Conservation (phyloP, 2,888 invertebrate species). For the Pristionchus maxplancki region DNA sequence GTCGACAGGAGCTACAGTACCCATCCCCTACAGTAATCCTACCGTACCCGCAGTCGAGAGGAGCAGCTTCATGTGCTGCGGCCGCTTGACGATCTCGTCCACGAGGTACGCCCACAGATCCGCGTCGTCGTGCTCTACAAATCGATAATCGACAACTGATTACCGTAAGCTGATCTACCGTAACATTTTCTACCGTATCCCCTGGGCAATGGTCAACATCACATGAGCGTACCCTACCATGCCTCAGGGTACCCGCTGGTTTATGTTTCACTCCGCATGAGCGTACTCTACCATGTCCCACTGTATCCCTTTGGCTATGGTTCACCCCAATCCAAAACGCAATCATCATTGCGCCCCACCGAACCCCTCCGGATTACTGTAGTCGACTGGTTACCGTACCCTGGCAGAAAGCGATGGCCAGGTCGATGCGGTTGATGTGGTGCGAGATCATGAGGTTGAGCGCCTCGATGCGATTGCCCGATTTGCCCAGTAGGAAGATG, state of each 20-base stretch:
- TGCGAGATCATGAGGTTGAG: slow-evolving; percentile 89
- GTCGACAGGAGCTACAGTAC: background rate
- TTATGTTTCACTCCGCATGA: too few species aligned
- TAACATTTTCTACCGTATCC: too few species aligned
- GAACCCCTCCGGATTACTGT: too few species aligned
- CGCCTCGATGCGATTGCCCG: slow-evolving; percentile 84
- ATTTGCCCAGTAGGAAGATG: slow-evolving; percentile 87
- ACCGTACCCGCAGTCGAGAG: slow-evolving; percentile 65
- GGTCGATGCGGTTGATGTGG: slow-evolving; percentile 85
- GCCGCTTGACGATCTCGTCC: slow-evolving; percentile 64
- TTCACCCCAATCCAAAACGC: too few species aligned
- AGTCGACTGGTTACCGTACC: slow-evolving; percentile 52
- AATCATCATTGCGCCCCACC: too few species aligned
- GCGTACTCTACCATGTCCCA: too few species aligned
- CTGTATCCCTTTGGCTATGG: too few species aligned
- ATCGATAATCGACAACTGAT: background rate
- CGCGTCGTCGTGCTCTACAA: slow-evolving; percentile 69
- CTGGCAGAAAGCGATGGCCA: slow-evolving; percentile 89
- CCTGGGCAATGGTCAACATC: too few species aligned
- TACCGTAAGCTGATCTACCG: too few species aligned
- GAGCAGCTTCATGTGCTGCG: slow-evolving; percentile 67
- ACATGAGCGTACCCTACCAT: too few species aligned
- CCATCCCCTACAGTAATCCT: background rate
- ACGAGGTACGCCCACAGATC: slow-evolving; percentile 74
- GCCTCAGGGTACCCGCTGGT: too few species aligned